Evolutionary conservation across 2,888 invertebrate species (phyloP).

Genomic region (Monoplex corrugatus): DNA sequence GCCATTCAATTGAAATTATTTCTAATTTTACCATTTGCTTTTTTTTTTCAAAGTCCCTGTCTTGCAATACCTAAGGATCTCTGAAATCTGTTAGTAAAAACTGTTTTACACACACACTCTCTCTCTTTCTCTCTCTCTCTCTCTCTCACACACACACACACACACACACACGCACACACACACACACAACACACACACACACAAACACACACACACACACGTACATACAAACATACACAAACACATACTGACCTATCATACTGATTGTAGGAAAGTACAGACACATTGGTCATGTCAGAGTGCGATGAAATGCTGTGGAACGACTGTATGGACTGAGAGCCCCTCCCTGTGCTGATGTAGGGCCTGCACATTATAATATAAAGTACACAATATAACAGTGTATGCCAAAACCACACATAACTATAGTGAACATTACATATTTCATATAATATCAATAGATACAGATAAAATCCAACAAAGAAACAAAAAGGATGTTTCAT

Average conservation of each 20-base stretch:
- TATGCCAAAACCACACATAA: too few species aligned
- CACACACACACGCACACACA: not conserved
- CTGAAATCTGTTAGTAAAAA: too few species aligned
- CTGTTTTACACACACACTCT: too few species aligned
- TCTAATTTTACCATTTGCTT: too few species aligned
- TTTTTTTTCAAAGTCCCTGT: too few species aligned
- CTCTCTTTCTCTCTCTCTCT: too few species aligned
- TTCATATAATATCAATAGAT: not conserved
- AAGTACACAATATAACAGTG: too few species aligned
- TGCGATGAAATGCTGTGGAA: conserved; percentile 33
- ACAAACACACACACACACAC: conserved; percentile 8
- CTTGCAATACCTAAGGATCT: too few species aligned
- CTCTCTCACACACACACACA: not conserved
- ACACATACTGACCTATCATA: conserved; percentile 42
- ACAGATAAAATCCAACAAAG: not conserved
- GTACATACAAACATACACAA: conserved; percentile 5
- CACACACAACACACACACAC: conserved; percentile 4
- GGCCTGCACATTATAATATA: too few species aligned
- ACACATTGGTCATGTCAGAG: conserved; percentile 40
- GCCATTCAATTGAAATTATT: too few species aligned
- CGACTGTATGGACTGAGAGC: conserved; percentile 25
- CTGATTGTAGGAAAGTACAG: conserved; percentile 47
- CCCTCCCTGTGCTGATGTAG: conserved; percentile 24
- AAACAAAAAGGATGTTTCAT: too few species aligned
- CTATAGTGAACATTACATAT: not conserved